Percentiles rank a stretch among this genome's conserved stretches.
phyloP scores from a whole-genome alignment of 2,888 invertebrate species.

The Yponomeuta cagnagella region DNA sequence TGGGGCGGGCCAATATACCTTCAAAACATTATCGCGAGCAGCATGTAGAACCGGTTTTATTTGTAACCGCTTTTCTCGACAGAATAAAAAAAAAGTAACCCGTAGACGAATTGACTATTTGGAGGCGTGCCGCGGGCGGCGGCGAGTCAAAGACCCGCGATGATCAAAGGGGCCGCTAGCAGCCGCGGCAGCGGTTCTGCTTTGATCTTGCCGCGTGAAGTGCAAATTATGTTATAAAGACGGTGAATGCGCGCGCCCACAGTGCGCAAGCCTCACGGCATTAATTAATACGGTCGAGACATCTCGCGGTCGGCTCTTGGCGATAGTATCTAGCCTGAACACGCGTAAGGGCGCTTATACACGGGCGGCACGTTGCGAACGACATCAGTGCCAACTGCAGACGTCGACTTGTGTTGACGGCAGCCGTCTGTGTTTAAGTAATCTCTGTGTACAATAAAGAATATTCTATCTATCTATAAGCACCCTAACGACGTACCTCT shows the following conservation, averaged over 20 bases:
- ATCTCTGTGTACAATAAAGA: too few relatives aligned
- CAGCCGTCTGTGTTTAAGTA: too few relatives aligned
- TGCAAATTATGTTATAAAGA: conserved; percentile 77
- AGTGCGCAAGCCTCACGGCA: conserved; percentile 44
- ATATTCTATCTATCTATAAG: too few relatives aligned
- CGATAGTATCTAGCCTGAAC: background rate
- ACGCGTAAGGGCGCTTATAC: too few relatives aligned
- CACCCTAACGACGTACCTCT: too few relatives aligned
- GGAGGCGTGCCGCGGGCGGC: conserved; percentile 67
- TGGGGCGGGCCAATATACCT: too few relatives aligned
- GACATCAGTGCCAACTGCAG: too few relatives aligned
- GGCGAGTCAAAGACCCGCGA: conserved; percentile 58
- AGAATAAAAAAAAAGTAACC: conserved; percentile 33
- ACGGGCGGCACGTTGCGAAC: too few relatives aligned
- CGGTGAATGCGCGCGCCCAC: conserved; percentile 63
- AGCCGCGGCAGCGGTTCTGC: conserved; percentile 44
- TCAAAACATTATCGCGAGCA: too few relatives aligned
- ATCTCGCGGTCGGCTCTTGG: background rate
- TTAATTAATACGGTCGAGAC: conserved; percentile 51
- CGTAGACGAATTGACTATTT: conserved; percentile 71
- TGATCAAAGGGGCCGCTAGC: conserved; percentile 73
- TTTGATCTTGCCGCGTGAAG: conserved; percentile 74
- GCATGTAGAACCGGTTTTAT: background rate
- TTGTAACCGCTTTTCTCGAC: conserved; percentile 18
- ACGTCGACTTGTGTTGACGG: too few relatives aligned